Evolutionary conservation across 92 coral and sea anemone species (phyloP).

Genomic region (Palythoa grandiflora): DNA sequence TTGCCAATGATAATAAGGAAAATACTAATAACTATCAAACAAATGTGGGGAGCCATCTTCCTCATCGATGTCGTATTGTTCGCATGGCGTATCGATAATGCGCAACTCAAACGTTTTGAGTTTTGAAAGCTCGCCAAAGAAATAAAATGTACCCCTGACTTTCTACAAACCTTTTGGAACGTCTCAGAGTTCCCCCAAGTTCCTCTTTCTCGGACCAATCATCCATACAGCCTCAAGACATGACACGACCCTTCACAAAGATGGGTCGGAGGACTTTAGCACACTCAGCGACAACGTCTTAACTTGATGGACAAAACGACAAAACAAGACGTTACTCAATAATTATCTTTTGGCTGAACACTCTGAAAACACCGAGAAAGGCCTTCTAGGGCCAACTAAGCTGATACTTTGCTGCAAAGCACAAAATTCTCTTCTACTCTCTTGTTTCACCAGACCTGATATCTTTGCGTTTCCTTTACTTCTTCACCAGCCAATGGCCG

Average conservation of each 20-base stretch:
- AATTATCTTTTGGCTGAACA: constrained; percentile 6
- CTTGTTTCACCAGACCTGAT: constrained; percentile 50
- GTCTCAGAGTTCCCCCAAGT: constrained; percentile 97
- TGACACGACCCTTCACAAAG: constrained; percentile 86
- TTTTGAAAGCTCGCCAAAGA: not conserved
- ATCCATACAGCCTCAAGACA: constrained; percentile 98
- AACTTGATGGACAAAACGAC: not conserved
- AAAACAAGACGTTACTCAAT: constrained; percentile 20
- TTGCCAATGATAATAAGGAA: not conserved
- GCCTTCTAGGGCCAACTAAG: constrained; percentile 32
- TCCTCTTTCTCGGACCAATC: constrained; percentile 98
- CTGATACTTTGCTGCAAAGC: not conserved
- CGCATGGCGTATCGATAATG: constrained; percentile 36
- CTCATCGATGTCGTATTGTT: constrained; percentile 38
- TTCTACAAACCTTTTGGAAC: constrained; percentile 91
- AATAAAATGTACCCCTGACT: not conserved
- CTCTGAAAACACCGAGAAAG: constrained; percentile 21
- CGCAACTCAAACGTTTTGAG: not conserved
- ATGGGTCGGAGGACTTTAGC: constrained; percentile 66
- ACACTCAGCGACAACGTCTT: constrained; percentile 44
- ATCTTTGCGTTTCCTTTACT: constrained; percentile 41
- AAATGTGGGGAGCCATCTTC: constrained; percentile 42
- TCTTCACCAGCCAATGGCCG: constrained; percentile 23
- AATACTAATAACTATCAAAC: not conserved
- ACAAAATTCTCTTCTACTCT: constrained; percentile 23